Base-by-base conservation (phyloP, 2,113 vertebrate genomes). In the Trematomus loennbergii region DNA sequence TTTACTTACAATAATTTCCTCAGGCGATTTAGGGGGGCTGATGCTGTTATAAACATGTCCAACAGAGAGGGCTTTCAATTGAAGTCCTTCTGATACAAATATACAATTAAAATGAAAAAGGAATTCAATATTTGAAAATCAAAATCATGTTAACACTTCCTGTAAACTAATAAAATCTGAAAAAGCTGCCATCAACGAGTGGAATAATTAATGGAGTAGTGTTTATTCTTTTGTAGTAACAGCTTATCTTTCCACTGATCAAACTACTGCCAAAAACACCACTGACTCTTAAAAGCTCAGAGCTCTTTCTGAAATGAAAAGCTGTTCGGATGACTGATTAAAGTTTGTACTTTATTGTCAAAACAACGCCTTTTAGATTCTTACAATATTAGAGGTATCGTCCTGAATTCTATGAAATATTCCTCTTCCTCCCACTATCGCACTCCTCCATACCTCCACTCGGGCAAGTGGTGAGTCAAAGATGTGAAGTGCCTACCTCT, bases 401-500 rank as follows among this genome's bases (percentile, higher is more conserved):
- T 67, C 65, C 68, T 64, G 58, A 84, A 57, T 66, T 46, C 15
- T 59, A 50, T 7, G 12, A 73, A 50, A 48, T 61, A 33, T 65
- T 80, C 55, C 63, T 75, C 52, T 72, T 17, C 86, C 79, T 80
- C 86, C 86, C 40, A 82, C 85, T 18, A 49, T 72, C 59, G 18
- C 49, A 85, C 86, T 75, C 81, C 87, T 82, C 89, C 87, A 81
- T 83, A 84, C 4, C 18, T 75, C 18, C 72, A 60, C 69, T 68
- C 13, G 6, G 69, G 45, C 55, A 72, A 79, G 78, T 36, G 72
- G 58, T 83, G 85, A 88, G 84, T 89, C 72, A 82, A 86, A 81
- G 66, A 84, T 61, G 58, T 76, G 68, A 85, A 63, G 81, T 72
- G 65, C 48, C 77, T 9, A 40, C 63, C 12, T 1, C 29, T 2